A percentile compares a stretch with the other conserved stretches of the same genome.
Conservation (phyloP, 2,797 vertebrate genomes). For the Silurus aristotelis region DNA sequence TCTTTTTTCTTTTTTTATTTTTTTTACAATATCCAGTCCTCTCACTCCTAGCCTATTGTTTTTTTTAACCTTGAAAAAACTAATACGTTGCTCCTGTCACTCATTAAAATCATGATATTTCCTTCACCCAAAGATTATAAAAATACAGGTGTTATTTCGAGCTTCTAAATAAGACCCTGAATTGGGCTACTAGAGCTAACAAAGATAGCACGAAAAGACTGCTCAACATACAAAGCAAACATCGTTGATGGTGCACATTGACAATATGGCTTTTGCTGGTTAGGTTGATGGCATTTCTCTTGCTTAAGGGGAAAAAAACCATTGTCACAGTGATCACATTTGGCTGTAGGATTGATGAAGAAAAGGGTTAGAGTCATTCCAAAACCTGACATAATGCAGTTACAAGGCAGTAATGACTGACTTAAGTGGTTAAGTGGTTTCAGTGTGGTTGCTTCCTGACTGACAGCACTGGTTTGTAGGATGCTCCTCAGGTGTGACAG, state of each 20-base stretch:
- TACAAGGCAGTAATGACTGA: conserved; percentile 1
- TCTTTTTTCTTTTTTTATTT: background rate
- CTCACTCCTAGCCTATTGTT: background rate
- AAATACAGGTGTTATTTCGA: background rate
- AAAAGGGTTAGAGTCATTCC: background rate
- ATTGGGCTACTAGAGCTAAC: background rate
- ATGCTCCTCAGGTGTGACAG: background rate
- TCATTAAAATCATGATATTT: no score
- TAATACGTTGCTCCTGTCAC: background rate
- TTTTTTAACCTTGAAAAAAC: background rate
- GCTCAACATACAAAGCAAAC: background rate
- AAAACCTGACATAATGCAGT: background rate
- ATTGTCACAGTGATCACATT: background rate
- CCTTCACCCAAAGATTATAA: background rate
- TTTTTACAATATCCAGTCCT: background rate
- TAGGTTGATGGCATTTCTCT: background rate
- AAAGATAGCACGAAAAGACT: background rate
- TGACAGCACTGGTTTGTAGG: conserved; percentile 5
- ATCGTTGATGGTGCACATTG: background rate
- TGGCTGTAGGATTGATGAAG: background rate
- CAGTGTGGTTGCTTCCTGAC: conserved; percentile 21
- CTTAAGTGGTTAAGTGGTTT: conserved; percentile 6
- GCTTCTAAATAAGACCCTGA: background rate
- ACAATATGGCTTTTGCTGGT: background rate
- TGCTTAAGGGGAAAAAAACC: background rate